A percentile compares a stretch with the other conserved stretches of the same genome.
phyloP scores from a whole-genome alignment of 2,113 vertebrate species.

The Dolichallabes microphthalmus region DNA sequence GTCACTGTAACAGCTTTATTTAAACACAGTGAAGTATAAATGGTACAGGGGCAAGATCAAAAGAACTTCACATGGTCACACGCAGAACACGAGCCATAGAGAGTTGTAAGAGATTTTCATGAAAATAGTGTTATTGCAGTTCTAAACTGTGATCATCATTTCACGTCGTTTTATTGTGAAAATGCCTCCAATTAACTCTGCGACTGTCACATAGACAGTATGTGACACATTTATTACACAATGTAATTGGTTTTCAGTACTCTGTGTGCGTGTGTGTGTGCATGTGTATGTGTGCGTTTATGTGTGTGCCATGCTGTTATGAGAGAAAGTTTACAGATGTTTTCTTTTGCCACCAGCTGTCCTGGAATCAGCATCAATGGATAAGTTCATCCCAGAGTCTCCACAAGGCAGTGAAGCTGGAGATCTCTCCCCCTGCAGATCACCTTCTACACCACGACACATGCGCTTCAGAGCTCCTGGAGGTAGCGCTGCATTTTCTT shows the following conservation, averaged over 20 bases:
- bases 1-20: neutral
- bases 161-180: neutral
- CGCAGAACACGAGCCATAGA: neutral
- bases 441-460: conserved; percentile 90
- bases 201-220: neutral
- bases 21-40: neutral
- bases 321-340: neutral
- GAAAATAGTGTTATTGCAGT: neutral
- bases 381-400: conserved; percentile 83
- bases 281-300: neutral
- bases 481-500: conserved; percentile 70
- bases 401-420: conserved; percentile 76
- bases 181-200: neutral
- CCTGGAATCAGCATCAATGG: conserved; percentile 82
- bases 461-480: conserved; percentile 87
- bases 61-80: neutral
- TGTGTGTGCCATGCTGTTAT: neutral
- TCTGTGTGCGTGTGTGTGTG: neutral
- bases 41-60: neutral
- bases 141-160: neutral
- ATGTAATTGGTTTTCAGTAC: neutral
- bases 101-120: neutral
- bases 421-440: conserved; percentile 87
- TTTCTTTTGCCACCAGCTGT: conserved; percentile 72
- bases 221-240: neutral